These are phyloP conservation scores for Oithona nana DNA, from an alignment of 2,888 invertebrate species.

Conservation along the genomic window DNA sequence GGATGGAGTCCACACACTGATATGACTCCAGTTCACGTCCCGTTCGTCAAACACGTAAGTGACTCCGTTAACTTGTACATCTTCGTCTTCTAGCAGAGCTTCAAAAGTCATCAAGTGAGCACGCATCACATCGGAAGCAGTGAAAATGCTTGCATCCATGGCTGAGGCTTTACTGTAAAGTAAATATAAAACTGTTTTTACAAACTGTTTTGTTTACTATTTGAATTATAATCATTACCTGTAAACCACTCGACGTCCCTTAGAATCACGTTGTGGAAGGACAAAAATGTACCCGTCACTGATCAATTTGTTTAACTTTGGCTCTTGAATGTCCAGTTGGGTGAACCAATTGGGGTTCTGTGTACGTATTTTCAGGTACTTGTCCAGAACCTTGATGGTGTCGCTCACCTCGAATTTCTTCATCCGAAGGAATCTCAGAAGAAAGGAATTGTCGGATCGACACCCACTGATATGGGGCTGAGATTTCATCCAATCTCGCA, in stretches of 20 bases:
- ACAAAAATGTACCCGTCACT: slow-evolving; percentile 55
- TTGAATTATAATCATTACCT: no score
- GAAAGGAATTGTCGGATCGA: slow-evolving; percentile 39
- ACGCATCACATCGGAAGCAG: slow-evolving; percentile 55
- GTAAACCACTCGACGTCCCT: slow-evolving; percentile 52
- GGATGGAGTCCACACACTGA: slow-evolving; percentile 54
- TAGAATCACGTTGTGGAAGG: slow-evolving; percentile 51
- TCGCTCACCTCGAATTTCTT: slow-evolving; percentile 60
- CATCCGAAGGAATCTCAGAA: slow-evolving; percentile 53
- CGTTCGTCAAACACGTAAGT: slow-evolving; percentile 52
- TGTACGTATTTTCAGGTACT: slow-evolving; percentile 53
- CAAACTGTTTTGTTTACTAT: no score
- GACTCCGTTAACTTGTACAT: slow-evolving; percentile 54
- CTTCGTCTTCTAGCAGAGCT: slow-evolving; percentile 58
- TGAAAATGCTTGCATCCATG: slow-evolving; percentile 55
- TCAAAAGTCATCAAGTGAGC: slow-evolving; percentile 57
- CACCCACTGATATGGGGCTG: slow-evolving; percentile 1
- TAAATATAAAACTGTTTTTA: no score
- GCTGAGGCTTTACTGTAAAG: slow-evolving; percentile 37
- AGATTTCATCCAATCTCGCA: slow-evolving; percentile 11
- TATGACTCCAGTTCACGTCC: slow-evolving; percentile 50
- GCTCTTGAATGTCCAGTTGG: slow-evolving; percentile 48
- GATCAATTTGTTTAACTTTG: slow-evolving; percentile 48
- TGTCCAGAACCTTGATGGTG: slow-evolving; percentile 55
- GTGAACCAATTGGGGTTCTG: slow-evolving; percentile 56